Percentiles rank a stretch among this genome's conserved stretches.
phyloP scores from a whole-genome alignment of 1,140 invertebrate species.

The Aricia agestis region DNA sequence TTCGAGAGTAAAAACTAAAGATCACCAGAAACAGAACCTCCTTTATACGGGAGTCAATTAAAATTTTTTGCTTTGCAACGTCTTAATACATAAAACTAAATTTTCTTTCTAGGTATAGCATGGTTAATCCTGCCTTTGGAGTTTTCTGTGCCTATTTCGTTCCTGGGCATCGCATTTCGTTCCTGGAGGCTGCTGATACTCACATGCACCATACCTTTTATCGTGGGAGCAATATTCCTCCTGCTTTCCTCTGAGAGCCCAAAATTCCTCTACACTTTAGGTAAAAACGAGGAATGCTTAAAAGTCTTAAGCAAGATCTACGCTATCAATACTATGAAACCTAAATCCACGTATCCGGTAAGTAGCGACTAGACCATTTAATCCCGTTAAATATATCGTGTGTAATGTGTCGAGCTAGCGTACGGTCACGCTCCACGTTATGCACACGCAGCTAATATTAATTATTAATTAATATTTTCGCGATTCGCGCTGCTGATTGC shows the following conservation, averaged over 20 bases:
- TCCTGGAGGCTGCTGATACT: slow-evolving; percentile 84
- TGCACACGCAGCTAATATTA: too few relatives aligned
- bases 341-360: slow-evolving; percentile 51
- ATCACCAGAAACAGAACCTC: too few relatives aligned
- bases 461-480: too few relatives aligned
- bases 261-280: slow-evolving; percentile 79
- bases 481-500: too few relatives aligned
- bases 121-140: slow-evolving; percentile 81
- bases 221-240: slow-evolving; percentile 77
- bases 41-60: too few relatives aligned
- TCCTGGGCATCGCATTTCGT: slow-evolving; percentile 70
- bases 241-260: slow-evolving; percentile 83
- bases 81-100: too few relatives aligned
- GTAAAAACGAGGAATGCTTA: slow-evolving; percentile 75
- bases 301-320: slow-evolving; percentile 77
- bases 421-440: too few relatives aligned
- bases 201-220: slow-evolving; percentile 79
- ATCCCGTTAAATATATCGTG: too few relatives aligned
- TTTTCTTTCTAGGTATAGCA: slow-evolving; percentile 79
- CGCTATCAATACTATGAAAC: slow-evolving; percentile 70
- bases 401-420: too few relatives aligned
- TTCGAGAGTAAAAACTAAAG: too few relatives aligned
- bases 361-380: slow-evolving; percentile 24
- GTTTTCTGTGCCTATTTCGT: slow-evolving; percentile 53
- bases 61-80: too few relatives aligned